Evolutionary conservation across 2,888 invertebrate species (phyloP).

Genomic region (Augochlorella aurata): DNA sequence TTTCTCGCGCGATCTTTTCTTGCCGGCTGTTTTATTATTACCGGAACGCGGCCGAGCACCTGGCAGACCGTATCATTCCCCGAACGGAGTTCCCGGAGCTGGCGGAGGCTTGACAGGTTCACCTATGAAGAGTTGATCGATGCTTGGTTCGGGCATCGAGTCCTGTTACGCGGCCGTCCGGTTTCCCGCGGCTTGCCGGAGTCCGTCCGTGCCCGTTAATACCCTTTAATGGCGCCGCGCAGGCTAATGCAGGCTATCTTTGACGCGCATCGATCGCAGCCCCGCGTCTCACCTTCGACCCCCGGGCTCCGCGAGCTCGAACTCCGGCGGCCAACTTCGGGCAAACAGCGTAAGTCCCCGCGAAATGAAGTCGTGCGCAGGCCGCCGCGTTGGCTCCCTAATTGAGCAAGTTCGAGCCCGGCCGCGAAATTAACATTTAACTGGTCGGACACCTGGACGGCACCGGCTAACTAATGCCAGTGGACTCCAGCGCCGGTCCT

Average conservation of each 20-base stretch:
- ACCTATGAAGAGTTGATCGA: slow-evolving; percentile 2
- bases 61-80: not conserved
- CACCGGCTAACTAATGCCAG: slow-evolving; percentile 71
- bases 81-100: not conserved
- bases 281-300: not conserved
- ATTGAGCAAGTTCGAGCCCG: slow-evolving; percentile 74
- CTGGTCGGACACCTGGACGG: slow-evolving; percentile 71
- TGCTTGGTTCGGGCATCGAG: not conserved
- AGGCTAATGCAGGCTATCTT: not conserved
- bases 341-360: not conserved
- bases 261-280: slow-evolving; percentile 10
- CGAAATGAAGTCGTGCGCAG: slow-evolving; percentile 15
- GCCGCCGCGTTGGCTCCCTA: slow-evolving; percentile 74
- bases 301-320: not conserved
- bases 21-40: not conserved
- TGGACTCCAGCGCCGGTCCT: slow-evolving; percentile 45
- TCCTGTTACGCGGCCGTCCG: not conserved
- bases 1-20: not conserved
- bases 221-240: not conserved
- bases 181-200: not conserved
- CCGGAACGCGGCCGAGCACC: not conserved
- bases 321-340: not conserved
- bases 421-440: slow-evolving; percentile 78
- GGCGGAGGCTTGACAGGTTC: not conserved
- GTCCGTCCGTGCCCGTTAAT: not conserved